Evolutionary conservation across 2,113 vertebrate species (phyloP).

Genomic region (Callopanchax toddi): DNA sequence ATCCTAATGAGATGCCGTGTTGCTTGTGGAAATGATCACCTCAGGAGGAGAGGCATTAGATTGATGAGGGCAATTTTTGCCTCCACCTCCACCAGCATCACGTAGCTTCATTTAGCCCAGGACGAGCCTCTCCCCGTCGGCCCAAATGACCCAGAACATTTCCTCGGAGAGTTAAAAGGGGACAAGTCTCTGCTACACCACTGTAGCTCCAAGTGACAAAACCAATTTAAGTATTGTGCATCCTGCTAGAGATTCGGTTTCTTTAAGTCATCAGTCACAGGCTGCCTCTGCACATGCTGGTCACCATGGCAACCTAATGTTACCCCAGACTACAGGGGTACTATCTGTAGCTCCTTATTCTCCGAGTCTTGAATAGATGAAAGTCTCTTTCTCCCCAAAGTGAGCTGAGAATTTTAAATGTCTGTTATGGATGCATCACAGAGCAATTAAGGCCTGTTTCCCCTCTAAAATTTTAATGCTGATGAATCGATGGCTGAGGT

Average conservation of each 20-base stretch:
- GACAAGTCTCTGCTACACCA: background rate
- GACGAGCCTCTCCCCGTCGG: constrained; percentile 48
- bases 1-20: constrained; percentile 70
- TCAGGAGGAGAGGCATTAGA: constrained; percentile 67
- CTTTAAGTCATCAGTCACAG: constrained; percentile 24
- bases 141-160: constrained; percentile 51
- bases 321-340: background rate
- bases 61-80: constrained; percentile 68
- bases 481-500: constrained; percentile 48
- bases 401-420: constrained; percentile 13
- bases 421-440: constrained; percentile 11
- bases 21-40: constrained; percentile 67
- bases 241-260: constrained; percentile 26
- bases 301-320: constrained; percentile 31
- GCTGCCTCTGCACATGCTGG: constrained; percentile 13
- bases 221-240: constrained; percentile 35
- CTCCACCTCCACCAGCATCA: constrained; percentile 28
- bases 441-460: constrained; percentile 35
- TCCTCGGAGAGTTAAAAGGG: constrained; percentile 13
- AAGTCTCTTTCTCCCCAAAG: background rate
- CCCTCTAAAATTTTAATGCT: constrained; percentile 46
- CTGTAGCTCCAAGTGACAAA: constrained; percentile 30
- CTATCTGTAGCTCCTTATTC: constrained; percentile 12
- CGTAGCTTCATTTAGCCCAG: constrained; percentile 24
- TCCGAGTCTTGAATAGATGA: constrained; percentile 14